These are phyloP conservation scores for Drepana falcataria DNA, from an alignment of 2,888 invertebrate genomes.

Conservation along the genomic window DNA sequence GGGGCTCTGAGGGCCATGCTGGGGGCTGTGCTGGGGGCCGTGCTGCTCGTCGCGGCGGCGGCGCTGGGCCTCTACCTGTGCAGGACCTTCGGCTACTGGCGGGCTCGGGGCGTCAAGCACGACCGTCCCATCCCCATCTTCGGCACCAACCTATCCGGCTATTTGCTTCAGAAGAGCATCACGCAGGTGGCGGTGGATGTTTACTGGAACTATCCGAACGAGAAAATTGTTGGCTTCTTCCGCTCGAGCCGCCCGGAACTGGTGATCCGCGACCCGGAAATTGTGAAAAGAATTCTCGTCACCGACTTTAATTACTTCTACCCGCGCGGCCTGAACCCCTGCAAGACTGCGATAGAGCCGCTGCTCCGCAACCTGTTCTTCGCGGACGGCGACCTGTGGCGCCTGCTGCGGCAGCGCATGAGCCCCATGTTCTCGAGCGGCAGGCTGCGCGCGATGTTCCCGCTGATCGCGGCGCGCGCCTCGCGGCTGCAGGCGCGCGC, in stretches of 20 bases:
- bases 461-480: slow-evolving; percentile 48
- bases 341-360: slow-evolving; percentile 39
- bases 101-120: slow-evolving; percentile 38
- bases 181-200: slow-evolving; percentile 33
- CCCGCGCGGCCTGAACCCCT: slow-evolving; percentile 35
- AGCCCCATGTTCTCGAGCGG: slow-evolving; percentile 51
- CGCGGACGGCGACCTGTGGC: slow-evolving; percentile 51
- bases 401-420: slow-evolving; percentile 49
- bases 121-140: slow-evolving; percentile 37
- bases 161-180: slow-evolving; percentile 30
- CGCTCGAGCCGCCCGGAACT: slow-evolving; percentile 35
- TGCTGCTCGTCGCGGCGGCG: slow-evolving; percentile 16
- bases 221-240: slow-evolving; percentile 45
- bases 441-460: slow-evolving; percentile 54
- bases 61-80: slow-evolving; percentile 41
- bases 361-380: slow-evolving; percentile 48
- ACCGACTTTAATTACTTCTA: slow-evolving; percentile 43
- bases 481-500: slow-evolving; percentile 30
- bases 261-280: slow-evolving; percentile 42
- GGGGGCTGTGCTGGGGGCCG: slow-evolving; percentile 5
- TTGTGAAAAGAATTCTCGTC: slow-evolving; percentile 36
- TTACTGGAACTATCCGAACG: slow-evolving; percentile 46
- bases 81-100: slow-evolving; percentile 43
- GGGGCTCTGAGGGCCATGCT: no score
- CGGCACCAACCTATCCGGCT: slow-evolving; percentile 31